Percentiles rank a stretch among this genome's conserved stretches.
phyloP scores from a whole-genome alignment of 2,113 vertebrate species.

The Sander lucioperca region DNA sequence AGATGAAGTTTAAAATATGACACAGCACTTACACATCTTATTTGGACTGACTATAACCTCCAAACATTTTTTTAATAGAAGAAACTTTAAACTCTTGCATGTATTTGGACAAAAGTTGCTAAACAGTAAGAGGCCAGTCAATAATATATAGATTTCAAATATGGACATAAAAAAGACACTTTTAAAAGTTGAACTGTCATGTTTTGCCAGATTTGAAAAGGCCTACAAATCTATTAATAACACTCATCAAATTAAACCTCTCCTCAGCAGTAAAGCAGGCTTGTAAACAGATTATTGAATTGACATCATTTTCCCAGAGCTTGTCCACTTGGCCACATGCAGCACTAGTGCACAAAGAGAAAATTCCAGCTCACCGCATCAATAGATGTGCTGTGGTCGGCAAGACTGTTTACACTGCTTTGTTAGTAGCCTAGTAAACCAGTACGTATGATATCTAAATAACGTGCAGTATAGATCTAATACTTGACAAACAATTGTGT shows the following conservation, averaged over 20 bases:
- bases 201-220: constrained; percentile 6
- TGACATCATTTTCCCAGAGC: constrained; percentile 42
- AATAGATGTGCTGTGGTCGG: constrained; percentile 68
- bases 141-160: neutral
- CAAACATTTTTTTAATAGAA: neutral
- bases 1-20: neutral
- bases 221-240: constrained; percentile 9
- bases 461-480: too few relatives aligned
- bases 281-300: constrained; percentile 56
- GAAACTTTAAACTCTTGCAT: neutral
- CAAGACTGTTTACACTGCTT: constrained; percentile 30
- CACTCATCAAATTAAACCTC: constrained; percentile 14
- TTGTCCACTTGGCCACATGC: constrained; percentile 44
- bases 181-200: neutral
- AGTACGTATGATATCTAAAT: neutral
- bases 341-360: constrained; percentile 65
- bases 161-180: neutral
- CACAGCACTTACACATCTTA: neutral
- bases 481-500: neutral
- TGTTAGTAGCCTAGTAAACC: constrained; percentile 32
- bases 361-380: constrained; percentile 51
- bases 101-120: neutral
- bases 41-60: neutral
- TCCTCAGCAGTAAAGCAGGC: constrained; percentile 26
- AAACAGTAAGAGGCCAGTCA: neutral